phyloP scores from a whole-genome alignment of 2,797 vertebrate genomes.

The Lepilemur septentrionalis region DNA sequence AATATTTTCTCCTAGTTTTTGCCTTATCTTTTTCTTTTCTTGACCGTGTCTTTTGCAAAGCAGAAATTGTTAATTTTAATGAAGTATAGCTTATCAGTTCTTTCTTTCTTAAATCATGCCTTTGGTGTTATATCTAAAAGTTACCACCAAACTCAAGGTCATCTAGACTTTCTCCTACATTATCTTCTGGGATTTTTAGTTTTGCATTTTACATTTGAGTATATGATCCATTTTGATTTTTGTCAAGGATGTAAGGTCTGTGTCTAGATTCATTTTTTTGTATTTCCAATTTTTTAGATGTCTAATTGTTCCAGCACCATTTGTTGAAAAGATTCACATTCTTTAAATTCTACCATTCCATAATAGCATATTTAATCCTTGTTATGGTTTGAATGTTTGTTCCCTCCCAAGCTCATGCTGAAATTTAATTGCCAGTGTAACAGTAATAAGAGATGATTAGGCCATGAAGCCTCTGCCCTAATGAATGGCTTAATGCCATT shows the following conservation, averaged over 20 bases:
- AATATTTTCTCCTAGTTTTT: not conserved
- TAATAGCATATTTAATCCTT: not conserved
- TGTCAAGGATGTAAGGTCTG: not conserved
- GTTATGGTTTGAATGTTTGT: not conserved
- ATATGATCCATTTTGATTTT: not conserved
- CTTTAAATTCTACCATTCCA: not conserved
- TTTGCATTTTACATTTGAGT: not conserved
- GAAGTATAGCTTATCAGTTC: not conserved
- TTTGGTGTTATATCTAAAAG: not conserved
- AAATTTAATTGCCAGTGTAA: not conserved
- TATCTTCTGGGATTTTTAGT: not conserved
- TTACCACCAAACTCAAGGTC: not conserved
- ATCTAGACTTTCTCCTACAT: not conserved
- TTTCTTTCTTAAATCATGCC: not conserved
- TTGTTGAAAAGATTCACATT: not conserved
- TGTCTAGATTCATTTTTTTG: not conserved
- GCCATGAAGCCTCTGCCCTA: not conserved
- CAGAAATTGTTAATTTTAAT: not conserved
- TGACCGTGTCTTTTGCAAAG: not conserved
- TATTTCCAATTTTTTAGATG: not conserved
- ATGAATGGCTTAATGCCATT: not conserved
- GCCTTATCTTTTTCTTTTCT: not conserved
- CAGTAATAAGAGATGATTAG: not conserved
- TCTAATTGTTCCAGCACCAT: not conserved
- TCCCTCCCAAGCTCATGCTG: not conserved